Conservation (phyloP, 2,113 vertebrate genomes). For the Micromys minutus region DNA sequence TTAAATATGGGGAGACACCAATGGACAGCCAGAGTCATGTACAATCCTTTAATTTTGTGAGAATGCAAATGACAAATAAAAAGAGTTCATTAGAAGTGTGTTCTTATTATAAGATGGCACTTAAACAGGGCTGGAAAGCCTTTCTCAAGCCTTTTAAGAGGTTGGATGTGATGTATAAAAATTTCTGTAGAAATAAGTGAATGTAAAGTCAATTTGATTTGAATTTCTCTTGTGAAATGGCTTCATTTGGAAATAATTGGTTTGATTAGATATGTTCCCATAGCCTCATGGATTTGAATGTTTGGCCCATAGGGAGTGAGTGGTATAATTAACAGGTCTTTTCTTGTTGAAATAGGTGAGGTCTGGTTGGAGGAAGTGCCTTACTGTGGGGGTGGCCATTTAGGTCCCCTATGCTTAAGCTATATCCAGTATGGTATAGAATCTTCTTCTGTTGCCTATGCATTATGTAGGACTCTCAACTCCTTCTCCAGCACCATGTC, state of each 20-base stretch:
- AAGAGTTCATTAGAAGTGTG: background rate
- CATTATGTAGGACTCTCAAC: too few species aligned
- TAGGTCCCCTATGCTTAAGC: too few species aligned
- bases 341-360: too few species aligned
- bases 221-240: background rate
- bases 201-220: background rate
- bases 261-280: too few species aligned
- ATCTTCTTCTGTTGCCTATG: too few species aligned
- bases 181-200: background rate
- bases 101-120: background rate
- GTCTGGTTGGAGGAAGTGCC: too few species aligned
- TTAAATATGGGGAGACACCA: background rate
- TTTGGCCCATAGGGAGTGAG: too few species aligned
- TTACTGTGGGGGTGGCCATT: too few species aligned
- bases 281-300: too few species aligned
- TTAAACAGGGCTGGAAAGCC: background rate
- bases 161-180: background rate
- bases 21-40: background rate
- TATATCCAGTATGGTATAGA: too few species aligned
- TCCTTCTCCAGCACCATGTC: too few species aligned
- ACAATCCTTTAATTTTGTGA: conserved; percentile 9
- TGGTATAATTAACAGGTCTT: too few species aligned
- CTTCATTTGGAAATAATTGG: background rate
- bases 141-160: background rate
- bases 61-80: background rate